Conservation (phyloP, 2,113 vertebrate species). For the Vulpes ferrilata region DNA sequence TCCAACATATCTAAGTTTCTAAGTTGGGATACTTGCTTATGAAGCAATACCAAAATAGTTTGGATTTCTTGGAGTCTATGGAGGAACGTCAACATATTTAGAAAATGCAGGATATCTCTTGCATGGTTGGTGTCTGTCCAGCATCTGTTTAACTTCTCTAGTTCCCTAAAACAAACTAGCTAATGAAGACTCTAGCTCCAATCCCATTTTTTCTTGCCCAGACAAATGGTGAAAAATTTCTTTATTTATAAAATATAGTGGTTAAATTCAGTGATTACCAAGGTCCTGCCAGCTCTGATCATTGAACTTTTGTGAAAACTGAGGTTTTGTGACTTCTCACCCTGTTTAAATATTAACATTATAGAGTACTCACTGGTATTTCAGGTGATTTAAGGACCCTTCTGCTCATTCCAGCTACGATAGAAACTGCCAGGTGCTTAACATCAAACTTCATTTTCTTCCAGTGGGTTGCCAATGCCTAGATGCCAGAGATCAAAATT, state of each 20-base stretch:
- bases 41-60: neutral
- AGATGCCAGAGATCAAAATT: constrained; percentile 25
- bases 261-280: neutral
- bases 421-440: constrained; percentile 16
- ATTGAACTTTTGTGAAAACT: constrained; percentile 50
- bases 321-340: constrained; percentile 5
- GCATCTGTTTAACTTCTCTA: neutral
- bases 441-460: neutral
- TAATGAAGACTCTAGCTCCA: neutral
- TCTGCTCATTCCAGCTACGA: neutral
- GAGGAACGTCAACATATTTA: neutral
- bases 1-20: neutral
- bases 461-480: neutral
- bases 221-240: neutral
- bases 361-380: neutral
- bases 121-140: neutral
- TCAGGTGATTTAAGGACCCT: neutral
- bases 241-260: constrained; percentile 18
- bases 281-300: neutral
- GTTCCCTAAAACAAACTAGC: neutral
- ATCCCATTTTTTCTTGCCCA: neutral
- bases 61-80: neutral
- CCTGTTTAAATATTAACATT: constrained; percentile 1
- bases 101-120: neutral
- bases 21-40: neutral